Evolutionary conservation across 1,140 invertebrate species (phyloP).

Genomic region (Hylaeus volcanicus): DNA sequence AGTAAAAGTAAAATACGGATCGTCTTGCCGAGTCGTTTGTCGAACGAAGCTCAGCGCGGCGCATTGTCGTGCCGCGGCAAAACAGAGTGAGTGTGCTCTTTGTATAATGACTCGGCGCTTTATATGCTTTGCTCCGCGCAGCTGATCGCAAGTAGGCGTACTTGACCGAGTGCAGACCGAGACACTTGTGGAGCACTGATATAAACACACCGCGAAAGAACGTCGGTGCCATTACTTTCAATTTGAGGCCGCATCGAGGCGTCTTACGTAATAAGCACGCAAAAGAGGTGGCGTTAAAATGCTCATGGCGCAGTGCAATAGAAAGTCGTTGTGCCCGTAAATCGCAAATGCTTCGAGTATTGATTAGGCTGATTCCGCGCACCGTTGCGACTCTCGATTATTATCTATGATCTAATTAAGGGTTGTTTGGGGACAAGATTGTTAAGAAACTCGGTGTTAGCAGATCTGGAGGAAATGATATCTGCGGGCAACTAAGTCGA

Average conservation of each 20-base stretch:
- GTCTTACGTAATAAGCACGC: constrained; percentile 45
- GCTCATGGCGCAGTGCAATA: not conserved
- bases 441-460: too few relatives aligned
- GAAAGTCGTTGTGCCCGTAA: not conserved
- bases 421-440: too few relatives aligned
- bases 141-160: constrained; percentile 76
- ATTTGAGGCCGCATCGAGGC: constrained; percentile 58
- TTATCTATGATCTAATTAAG: not conserved
- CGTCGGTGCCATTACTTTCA: constrained; percentile 70
- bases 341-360: not conserved
- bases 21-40: not conserved
- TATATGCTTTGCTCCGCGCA: constrained; percentile 68
- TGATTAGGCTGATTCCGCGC: not conserved
- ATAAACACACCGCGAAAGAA: constrained; percentile 66
- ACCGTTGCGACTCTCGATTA: not conserved
- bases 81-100: constrained; percentile 79
- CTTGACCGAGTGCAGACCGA: constrained; percentile 76
- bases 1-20: not conserved
- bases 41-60: constrained; percentile 50
- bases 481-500: too few relatives aligned
- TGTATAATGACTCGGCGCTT: constrained; percentile 79
- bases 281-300: not conserved
- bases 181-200: constrained; percentile 76
- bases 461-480: too few relatives aligned
- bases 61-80: constrained; percentile 74